Evolutionary conservation across 2,797 vertebrate genomes (phyloP), one percentile per base, ranked within the genome.

Genomic region (Hephaestus fuliginosus): DNA sequence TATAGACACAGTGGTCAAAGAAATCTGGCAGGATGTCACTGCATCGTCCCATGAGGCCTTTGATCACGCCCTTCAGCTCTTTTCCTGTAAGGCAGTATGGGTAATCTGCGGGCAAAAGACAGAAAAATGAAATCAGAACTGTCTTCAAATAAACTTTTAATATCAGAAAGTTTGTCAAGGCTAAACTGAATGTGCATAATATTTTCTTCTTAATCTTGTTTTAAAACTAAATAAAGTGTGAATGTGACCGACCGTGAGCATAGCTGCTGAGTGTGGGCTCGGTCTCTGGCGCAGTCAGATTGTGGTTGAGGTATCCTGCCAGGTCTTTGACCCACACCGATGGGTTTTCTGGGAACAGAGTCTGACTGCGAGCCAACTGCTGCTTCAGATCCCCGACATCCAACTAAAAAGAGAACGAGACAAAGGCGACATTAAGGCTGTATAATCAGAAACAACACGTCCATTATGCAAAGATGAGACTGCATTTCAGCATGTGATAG

Each of bases 251-350:
- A 95, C 98, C 98, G 0, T 97, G 96, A n/a, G 97, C 58, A 13
- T 98, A 94, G 91, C 96, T 97, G 95, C 96, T 98, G 78, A 98
- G 96, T 0, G 95, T 95, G 51, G 97, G 97, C 74, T 98, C 98
- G 0, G 90, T 91, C 56, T 94, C 93, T 1, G 96, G 96, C 0
- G 95, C 96, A 0, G 96, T 96, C 68, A 99, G 96, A 55, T 98
- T 96, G 91, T 96, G 95, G 95, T 99, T 99, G 80, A 99, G 97
- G 89, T 98, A 99, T 22, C 98, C 96, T 0, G 98, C 98, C 90
- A 99, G 94, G 92, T 99, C 98, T 94, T 99, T 99, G 86, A 98
- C 91, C 98, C 98, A 99, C 62, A 99, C 97, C 0, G 96, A 97
- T 0, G 98, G 98, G 86, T 97, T 99, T 61, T 97, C 97, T 0